A percentile compares a stretch with the other conserved stretches of the same genome.
phyloP scores from a whole-genome alignment of 2,113 vertebrate species.

The Podocnemis expansa region DNA sequence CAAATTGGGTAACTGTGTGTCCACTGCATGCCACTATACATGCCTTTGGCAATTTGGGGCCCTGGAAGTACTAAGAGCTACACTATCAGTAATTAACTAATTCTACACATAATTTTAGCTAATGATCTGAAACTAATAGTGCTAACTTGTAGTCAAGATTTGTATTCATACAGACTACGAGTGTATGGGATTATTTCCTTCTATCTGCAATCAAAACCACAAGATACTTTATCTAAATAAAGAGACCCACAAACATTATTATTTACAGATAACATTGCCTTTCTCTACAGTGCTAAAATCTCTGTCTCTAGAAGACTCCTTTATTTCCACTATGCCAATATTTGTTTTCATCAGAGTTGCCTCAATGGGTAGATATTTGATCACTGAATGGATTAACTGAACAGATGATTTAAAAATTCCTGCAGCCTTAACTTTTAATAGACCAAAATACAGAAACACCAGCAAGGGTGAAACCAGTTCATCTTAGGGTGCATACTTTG shows the following conservation, averaged over 20 bases:
- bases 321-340: background rate
- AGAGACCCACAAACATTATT: background rate
- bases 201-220: background rate
- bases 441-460: background rate
- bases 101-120: background rate
- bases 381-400: constrained; percentile 25
- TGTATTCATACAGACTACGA: no score
- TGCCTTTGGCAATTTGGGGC: background rate
- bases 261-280: background rate
- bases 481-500: background rate
- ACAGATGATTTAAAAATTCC: background rate
- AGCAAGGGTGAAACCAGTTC: background rate
- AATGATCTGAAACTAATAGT: background rate
- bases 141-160: constrained; percentile 3
- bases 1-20: background rate
- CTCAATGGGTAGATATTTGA: constrained; percentile 10
- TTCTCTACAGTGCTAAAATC: background rate
- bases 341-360: constrained; percentile 7
- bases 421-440: background rate
- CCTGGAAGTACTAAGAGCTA: background rate
- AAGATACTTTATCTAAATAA: background rate
- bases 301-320: background rate
- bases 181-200: background rate
- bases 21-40: background rate
- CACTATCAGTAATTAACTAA: background rate